Conservation (phyloP, 2,888 invertebrate genomes). For the Drosophila austrosaltans region DNA sequence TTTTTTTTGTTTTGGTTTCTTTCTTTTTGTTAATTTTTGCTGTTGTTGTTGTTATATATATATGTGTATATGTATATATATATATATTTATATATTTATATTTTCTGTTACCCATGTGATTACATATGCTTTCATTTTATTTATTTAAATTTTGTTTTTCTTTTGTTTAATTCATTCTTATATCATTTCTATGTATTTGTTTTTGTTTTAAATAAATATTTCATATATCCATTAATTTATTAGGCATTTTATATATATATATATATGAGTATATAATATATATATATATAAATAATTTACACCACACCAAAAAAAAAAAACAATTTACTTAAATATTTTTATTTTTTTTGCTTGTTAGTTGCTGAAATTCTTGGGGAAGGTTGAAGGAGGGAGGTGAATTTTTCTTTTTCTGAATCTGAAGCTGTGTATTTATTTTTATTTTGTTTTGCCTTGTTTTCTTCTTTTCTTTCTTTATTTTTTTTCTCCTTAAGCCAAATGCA, state of each 20-base stretch:
- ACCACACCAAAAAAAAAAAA: conserved; percentile 51
- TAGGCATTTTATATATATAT: conserved; percentile 39
- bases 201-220: conserved; percentile 68
- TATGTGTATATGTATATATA: conserved; percentile 20
- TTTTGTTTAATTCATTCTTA: conserved; percentile 47
- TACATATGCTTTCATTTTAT: conserved; percentile 56
- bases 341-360: conserved; percentile 11
- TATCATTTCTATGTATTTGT: conserved; percentile 68
- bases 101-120: conserved; percentile 73
- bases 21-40: conserved; percentile 1
- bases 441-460: conserved; percentile 7
- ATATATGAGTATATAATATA: conserved; percentile 47
- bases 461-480: conserved; percentile 15
- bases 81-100: conserved; percentile 47
- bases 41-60: conserved; percentile 6
- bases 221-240: conserved; percentile 59
- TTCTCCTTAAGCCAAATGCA: conserved; percentile 7
- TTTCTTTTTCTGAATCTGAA: conserved; percentile 16
- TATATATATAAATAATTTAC: conserved; percentile 52
- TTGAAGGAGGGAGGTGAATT: background rate
- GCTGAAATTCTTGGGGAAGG: background rate
- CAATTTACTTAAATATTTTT: conserved; percentile 43
- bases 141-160: conserved; percentile 23
- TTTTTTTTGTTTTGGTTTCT: conserved; percentile 42
- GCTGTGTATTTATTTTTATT: conserved; percentile 13